phyloP scores from a whole-genome alignment of 2,888 invertebrate species.

The Caenorhabditis parvicauda region DNA sequence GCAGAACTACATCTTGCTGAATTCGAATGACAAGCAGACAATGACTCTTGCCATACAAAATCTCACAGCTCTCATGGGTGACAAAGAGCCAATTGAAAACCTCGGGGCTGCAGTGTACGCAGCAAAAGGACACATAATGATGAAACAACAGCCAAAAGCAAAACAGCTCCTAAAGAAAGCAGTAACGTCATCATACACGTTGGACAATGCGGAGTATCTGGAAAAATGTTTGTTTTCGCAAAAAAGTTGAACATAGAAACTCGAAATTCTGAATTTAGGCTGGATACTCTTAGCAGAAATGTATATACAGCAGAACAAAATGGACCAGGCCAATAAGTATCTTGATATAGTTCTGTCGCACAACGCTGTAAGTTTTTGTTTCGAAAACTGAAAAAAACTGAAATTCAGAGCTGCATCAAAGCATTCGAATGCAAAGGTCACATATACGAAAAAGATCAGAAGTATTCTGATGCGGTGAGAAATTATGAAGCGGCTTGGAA shows the following conservation, averaged over 20 bases:
- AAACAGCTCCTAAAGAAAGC: conserved; percentile 80
- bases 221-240: conserved; percentile 79
- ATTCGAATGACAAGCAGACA: conserved; percentile 79
- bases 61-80: not conserved
- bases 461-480: conserved; percentile 79
- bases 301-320: conserved; percentile 78
- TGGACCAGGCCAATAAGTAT: conserved; percentile 81
- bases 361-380: conserved; percentile 66
- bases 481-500: conserved; percentile 85
- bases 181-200: conserved; percentile 82
- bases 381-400: not conserved
- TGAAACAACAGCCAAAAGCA: conserved; percentile 87
- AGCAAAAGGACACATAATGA: conserved; percentile 79
- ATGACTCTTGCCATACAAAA: too few species aligned
- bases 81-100: conserved; percentile 62
- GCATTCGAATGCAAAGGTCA: conserved; percentile 85
- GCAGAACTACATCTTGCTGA: conserved; percentile 78
- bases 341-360: conserved; percentile 68
- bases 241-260: not conserved
- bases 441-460: conserved; percentile 87
- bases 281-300: conserved; percentile 91
- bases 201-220: conserved; percentile 91
- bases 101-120: conserved; percentile 83
- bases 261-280: conserved; percentile 35
- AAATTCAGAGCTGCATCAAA: conserved; percentile 76